Evolutionary conservation across 1,140 invertebrate genomes (phyloP), one percentile per base, ranked within the genome.

Genomic region (Tenebrio molitor): DNA sequence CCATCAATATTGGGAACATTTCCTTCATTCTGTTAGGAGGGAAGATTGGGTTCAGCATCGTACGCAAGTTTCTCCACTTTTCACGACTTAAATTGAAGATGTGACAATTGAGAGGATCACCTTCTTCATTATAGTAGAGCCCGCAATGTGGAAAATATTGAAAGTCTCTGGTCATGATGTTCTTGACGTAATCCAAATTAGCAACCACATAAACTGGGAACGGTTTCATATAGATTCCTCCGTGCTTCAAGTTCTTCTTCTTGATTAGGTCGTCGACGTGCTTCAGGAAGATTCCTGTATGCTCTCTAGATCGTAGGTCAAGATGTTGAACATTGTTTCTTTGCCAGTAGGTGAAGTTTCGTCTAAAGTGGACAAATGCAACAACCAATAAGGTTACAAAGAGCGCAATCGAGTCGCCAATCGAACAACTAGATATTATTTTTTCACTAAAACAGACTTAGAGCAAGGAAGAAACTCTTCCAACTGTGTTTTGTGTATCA

Each of bases 171-270:
- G 84, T 79, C 0, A 86, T 33, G n/a, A 87, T 78, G 0, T 77
- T 19, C 66, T 83, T 83, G 2, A 87, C 81, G 7, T 88, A 75
- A 73, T 86, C 82, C 1, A 82, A 84, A 80, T 88, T 85, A n/a
- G 79, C 77, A 17, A 80, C 70, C 1, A 76, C 25, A 15, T 71
- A 76, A 15, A 74, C 36, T 21, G 74, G 76, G 12, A 15, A 29
- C 6, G 41, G 64, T 8, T 65, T 17, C 0, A 63, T n/a, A 62
- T 69, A 74, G 10, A 67, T 34, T 44, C 73, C 73, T 1, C 53
- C 69, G 62, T 44, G 19, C 14, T 67, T 23, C 36, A n/a, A 67
- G 4, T 67, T 42, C 17, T 46, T 41, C 12, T 10, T 2, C 16
- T 44, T 67, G 36, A 46, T 67, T 23, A 16, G 3, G 3, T 41